Evolutionary conservation across 2,113 vertebrate genomes (phyloP), one percentile per base, ranked within the genome.

Genomic region (Mesembrinibis cayennensis): DNA sequence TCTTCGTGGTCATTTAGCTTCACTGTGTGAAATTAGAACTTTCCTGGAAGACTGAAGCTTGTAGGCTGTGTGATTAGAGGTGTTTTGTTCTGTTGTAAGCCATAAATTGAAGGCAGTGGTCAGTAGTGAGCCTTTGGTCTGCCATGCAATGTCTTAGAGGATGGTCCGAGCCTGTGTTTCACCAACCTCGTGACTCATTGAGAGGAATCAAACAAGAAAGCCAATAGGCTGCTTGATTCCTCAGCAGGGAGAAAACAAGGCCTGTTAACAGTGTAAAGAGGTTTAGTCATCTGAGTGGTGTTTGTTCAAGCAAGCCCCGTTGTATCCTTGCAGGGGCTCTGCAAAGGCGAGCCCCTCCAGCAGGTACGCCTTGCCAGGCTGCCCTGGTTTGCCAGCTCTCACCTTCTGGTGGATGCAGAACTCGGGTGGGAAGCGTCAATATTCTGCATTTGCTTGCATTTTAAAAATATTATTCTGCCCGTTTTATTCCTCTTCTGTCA

Each of bases 401-500:
- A n/a, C 66, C 74, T 45, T 78, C 86, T 84, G 62, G 18, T 67
- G 47, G 47, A 7, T 62, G 25, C 69, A n/a, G 15, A 50, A 17
- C 45, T n/a, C 27, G 8, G 26, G 4, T 62, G 72, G 55, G 42
- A 76, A 53, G 14, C 32, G 45, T 10, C 65, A 7, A 2, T 30
- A 11, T 12, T 50, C 63, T 66, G 14, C 15, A 17, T 62, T 44
- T 45, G 38, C 53, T 67, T 53, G 8, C 19, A 8, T 34, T 52
- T 62, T 38, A 10, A 42, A 42, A 42, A 7, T 42, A 5, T 16
- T 72, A 1, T 40, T 50, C 6, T 63, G 19, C 15, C 11, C 0
- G 0, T 45, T 44, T 69, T 26, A 29, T 29, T 56, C 16, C 7
- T 50, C 16, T 58, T 25, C 7, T 23, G 38, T 30, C 3, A 1